Evolutionary conservation across 2,113 vertebrate species (phyloP), one percentile per base, ranked within the genome.

Genomic region (Caloenas nicobarica): DNA sequence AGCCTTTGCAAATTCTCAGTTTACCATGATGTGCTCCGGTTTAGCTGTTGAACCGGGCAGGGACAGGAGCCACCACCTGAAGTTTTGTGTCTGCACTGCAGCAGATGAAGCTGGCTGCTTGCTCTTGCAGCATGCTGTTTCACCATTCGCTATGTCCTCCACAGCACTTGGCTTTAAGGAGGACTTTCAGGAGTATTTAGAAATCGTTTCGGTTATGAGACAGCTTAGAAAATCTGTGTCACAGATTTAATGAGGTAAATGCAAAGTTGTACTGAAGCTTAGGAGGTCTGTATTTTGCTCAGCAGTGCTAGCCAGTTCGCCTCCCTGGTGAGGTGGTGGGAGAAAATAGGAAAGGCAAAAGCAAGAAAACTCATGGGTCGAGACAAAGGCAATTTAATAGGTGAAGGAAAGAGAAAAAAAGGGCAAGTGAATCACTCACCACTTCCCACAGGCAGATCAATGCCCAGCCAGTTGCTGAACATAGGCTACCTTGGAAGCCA

Each of bases 21-120:
- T 86, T 33, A 9, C 10, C 0, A 0, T 50, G 28, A 34, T 2
- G 26, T 46, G 23, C 56, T 58, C 13, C 21, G 61, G 33, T 33
- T 72, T 26, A 69, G n/a, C 19, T 2, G 2, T 44, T 54, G 81
- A 24, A 58, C 4, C 6, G 34, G 19, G 28, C 44, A 40, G 34
- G 42, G 51, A 15, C 7, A 57, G 66, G 48, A 79, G 38, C 17
- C 29, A 50, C 38, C 38, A 28, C 56, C 16, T 62, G 34, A 65
- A 86, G 29, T 46, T 74, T 56, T 51, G 5, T 72, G 33, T 33
- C 44, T 48, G 56, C 19, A 17, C 38, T 84, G 81, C 42, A 38
- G 68, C 17, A 69, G 42, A 53, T 11, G 25, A 50, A 50, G n/a
- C 38, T 83, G 72, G 53, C 29, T 72, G 23, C 29, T 76, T 42